Evolutionary conservation across 37 sponge, comb jelly and placozoan species (phyloP).

Genomic region (Eunapius fragilis): DNA sequence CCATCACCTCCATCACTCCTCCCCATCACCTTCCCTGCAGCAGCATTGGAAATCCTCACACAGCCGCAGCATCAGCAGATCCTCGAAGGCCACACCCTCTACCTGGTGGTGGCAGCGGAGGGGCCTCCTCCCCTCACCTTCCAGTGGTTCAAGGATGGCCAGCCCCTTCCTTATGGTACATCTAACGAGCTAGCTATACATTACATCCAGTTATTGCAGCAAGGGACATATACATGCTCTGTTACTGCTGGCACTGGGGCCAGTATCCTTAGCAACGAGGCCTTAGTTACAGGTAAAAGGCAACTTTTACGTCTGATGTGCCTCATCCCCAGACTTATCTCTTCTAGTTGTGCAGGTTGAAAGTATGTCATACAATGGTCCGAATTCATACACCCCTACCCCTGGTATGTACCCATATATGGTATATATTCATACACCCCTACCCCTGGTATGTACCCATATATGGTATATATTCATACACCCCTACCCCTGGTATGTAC

Average conservation of each 20-base stretch:
- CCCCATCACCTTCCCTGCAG: neutral
- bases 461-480: too few species aligned
- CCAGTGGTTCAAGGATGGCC: slow-evolving; percentile 79
- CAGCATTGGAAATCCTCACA: slow-evolving; percentile 6
- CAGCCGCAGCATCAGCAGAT: slow-evolving; percentile 27
- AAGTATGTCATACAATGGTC: neutral
- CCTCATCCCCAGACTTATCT: neutral
- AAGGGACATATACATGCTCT: slow-evolving; percentile 64
- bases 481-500: too few species aligned
- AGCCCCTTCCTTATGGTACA: slow-evolving; percentile 35
- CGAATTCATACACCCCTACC: neutral
- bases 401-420: neutral
- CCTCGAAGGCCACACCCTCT: slow-evolving; percentile 12
- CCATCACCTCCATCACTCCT: neutral
- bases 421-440: too few species aligned
- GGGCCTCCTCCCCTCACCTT: slow-evolving; percentile 49
- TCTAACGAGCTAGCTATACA: slow-evolving; percentile 30
- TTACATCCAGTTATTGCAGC: slow-evolving; percentile 10
- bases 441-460: too few species aligned
- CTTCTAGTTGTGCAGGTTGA: neutral
- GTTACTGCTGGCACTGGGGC: slow-evolving; percentile 60
- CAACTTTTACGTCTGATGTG: neutral
- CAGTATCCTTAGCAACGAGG: slow-evolving; percentile 28
- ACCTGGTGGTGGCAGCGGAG: slow-evolving; percentile 20
- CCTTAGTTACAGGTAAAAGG: slow-evolving; percentile 26